phyloP scores from a whole-genome alignment of 1,140 invertebrate species.

The Laupala kohalensis region DNA sequence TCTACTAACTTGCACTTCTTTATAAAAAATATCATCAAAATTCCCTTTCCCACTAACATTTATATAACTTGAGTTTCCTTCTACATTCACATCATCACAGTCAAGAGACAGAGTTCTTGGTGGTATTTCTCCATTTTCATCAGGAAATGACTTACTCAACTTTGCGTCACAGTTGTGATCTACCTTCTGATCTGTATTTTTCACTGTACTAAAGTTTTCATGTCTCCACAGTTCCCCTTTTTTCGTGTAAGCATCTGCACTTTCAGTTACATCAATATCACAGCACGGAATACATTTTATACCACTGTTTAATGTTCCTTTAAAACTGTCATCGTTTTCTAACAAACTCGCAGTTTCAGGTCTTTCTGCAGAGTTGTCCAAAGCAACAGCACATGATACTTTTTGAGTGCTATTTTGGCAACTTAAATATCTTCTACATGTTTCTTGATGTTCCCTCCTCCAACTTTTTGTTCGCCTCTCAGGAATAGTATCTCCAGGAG shows the following conservation, averaged over 20 bases:
- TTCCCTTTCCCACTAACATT: no score
- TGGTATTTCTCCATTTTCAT: no score
- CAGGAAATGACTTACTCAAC: no score
- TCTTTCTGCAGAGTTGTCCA: no score
- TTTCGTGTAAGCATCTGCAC: no score
- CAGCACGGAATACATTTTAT: background rate
- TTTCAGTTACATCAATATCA: background rate
- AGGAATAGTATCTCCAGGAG: conserved; percentile 1
- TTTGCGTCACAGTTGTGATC: no score
- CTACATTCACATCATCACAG: no score
- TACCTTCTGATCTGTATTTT: background rate
- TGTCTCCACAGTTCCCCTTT: background rate
- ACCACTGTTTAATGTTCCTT: background rate
- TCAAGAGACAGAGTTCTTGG: no score
- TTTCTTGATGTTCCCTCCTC: conserved; percentile 7
- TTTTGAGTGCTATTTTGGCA: background rate
- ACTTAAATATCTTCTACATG: background rate
- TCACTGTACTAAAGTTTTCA: background rate
- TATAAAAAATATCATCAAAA: no score
- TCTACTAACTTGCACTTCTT: no score
- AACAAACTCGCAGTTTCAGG: background rate
- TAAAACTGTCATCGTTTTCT: background rate
- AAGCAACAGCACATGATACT: no score
- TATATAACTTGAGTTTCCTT: no score
- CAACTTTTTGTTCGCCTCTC: conserved; percentile 10